Evolutionary conservation across 2,797 vertebrate genomes (phyloP).

Genomic region (Taeniopygia guttata): DNA sequence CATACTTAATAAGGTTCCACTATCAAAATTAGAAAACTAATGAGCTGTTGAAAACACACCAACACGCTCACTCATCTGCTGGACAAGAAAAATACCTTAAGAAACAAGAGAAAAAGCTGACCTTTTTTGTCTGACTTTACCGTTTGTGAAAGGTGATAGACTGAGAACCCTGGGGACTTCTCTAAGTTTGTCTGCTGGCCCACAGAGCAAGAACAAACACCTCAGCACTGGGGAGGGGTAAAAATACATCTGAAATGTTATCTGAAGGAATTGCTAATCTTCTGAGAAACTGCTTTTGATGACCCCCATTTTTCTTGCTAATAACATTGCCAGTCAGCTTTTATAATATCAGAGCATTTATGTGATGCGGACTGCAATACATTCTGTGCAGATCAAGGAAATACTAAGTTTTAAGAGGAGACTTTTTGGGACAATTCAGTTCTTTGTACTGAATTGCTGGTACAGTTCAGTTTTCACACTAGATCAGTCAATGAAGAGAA

Average conservation of each 20-base stretch:
- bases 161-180: conserved; percentile 10
- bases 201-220: neutral
- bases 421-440: neutral
- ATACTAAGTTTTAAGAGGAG: neutral
- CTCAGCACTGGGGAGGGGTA: neutral
- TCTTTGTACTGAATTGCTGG: neutral
- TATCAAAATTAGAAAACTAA: conserved; percentile 23
- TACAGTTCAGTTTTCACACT: neutral
- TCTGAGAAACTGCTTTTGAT: neutral
- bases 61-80: neutral
- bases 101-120: neutral
- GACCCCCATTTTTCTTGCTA: neutral
- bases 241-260: neutral
- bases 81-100: conserved; percentile 18
- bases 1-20: neutral
- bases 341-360: neutral
- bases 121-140: neutral
- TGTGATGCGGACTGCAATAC: neutral
- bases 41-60: conserved; percentile 17
- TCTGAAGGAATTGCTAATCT: neutral
- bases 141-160: conserved; percentile 18
- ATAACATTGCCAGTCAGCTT: neutral
- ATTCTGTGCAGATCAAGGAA: neutral
- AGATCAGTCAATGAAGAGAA: neutral
- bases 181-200: neutral